Evolutionary conservation across 2,888 invertebrate species (phyloP).

Genomic region (Euclidia mi): DNA sequence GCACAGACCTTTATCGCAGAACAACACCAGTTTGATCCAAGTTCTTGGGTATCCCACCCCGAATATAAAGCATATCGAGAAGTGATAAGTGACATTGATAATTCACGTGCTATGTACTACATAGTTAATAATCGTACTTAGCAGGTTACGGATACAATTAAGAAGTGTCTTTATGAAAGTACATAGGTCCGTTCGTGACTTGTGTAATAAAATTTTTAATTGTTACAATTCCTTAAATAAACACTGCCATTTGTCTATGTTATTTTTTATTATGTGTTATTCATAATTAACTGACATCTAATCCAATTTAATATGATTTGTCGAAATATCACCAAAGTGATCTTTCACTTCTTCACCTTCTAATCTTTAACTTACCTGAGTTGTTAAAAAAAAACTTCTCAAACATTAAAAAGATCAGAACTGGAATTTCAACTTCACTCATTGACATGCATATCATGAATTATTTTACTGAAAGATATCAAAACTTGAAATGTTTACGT

Average conservation of each 20-base stretch:
- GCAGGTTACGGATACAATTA: conserved; percentile 63
- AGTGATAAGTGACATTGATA: conserved; percentile 82
- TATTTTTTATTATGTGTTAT: conserved; percentile 31
- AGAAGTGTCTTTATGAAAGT: conserved; percentile 80
- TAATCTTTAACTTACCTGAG: too few species aligned
- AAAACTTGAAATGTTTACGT: too few species aligned
- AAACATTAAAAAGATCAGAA: too few species aligned
- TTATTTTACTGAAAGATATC: too few species aligned
- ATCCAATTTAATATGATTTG: too few species aligned
- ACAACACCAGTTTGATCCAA: conserved; percentile 90
- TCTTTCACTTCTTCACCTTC: too few species aligned
- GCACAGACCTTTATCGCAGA: conserved; percentile 89
- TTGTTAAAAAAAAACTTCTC: too few species aligned
- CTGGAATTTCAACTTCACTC: too few species aligned
- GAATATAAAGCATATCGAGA: conserved; percentile 86
- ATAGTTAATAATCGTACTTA: conserved; percentile 67
- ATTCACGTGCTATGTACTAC: conserved; percentile 72
- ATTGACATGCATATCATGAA: too few species aligned
- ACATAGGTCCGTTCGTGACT: conserved; percentile 69
- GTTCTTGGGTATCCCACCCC: conserved; percentile 65
- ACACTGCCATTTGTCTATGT: conserved; percentile 87
- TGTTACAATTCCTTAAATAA: conserved; percentile 87
- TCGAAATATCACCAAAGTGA: too few species aligned
- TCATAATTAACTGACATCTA: neutral
- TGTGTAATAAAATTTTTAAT: conserved; percentile 83